Percentiles rank a stretch among this genome's conserved stretches.
phyloP scores from a whole-genome alignment of 2,888 invertebrate genomes.

The Leptinotarsa rubiginosa region DNA sequence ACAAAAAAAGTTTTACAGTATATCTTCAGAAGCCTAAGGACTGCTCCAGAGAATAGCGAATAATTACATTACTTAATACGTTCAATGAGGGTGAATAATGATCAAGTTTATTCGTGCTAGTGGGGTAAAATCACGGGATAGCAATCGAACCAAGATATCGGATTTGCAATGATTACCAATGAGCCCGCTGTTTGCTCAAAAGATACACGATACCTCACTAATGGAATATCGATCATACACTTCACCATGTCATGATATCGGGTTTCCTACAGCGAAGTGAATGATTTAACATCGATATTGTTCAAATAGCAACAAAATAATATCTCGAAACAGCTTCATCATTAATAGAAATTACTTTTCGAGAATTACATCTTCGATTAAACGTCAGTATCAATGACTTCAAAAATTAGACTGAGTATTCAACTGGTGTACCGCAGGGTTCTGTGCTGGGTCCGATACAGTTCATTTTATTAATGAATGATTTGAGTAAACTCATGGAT shows the following conservation, averaged over 20 bases:
- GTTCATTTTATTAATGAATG: no score
- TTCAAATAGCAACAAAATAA: not conserved
- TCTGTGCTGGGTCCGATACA: no score
- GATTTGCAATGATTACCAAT: constrained; percentile 55
- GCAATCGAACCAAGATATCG: constrained; percentile 43
- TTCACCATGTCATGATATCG: constrained; percentile 54
- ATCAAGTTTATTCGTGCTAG: constrained; percentile 27
- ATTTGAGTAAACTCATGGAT: no score
- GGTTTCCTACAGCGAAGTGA: constrained; percentile 40
- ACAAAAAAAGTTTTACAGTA: no score
- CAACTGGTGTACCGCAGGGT: no score
- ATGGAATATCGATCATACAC: constrained; percentile 65
- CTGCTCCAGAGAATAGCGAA: no score
- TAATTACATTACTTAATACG: no score
- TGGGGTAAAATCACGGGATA: constrained; percentile 28
- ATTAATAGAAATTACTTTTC: not conserved
- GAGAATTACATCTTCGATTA: no score
- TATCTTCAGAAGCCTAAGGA: no score
- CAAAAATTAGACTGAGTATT: no score
- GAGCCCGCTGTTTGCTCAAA: constrained; percentile 54
- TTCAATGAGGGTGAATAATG: not conserved
- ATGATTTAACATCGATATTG: not conserved
- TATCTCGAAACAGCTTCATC: not conserved
- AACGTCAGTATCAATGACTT: no score
- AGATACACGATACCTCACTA: constrained; percentile 60